These are phyloP conservation scores for Ophiodon elongatus DNA, from an alignment of 2,113 vertebrate genomes.

Conservation along the genomic window DNA sequence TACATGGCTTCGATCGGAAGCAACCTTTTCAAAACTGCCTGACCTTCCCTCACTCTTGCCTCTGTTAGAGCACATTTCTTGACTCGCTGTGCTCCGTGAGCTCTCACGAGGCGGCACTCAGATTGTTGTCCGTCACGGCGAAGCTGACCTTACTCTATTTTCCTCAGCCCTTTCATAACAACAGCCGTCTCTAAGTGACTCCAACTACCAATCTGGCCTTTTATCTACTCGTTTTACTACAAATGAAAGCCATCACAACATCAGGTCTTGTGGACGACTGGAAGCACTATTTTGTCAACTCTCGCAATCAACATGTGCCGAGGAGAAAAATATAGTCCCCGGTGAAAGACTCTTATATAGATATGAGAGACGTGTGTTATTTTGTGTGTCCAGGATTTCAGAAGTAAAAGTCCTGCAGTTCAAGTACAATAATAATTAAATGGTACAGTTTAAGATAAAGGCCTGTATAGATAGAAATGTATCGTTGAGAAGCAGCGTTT, in stretches of 20 bases:
- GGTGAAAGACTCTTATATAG: neutral
- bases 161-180: conserved; percentile 18
- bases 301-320: neutral
- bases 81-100: conserved; percentile 18
- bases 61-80: conserved; percentile 5
- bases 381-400: neutral
- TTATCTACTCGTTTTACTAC: conserved; percentile 4
- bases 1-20: conserved; percentile 10
- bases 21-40: conserved; percentile 21
- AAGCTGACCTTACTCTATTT: conserved; percentile 41
- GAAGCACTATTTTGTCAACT: neutral
- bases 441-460: neutral
- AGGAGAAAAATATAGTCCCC: neutral
- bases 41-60: conserved; percentile 10
- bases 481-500: neutral
- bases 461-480: neutral
- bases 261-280: neutral
- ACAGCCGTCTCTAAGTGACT: conserved; percentile 22
- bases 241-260: neutral
- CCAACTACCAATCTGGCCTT: neutral
- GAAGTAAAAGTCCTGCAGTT: neutral
- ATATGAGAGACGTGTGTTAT: neutral
- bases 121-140: conserved; percentile 28
- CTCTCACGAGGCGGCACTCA: conserved; percentile 30
- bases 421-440: too few species aligned